These are phyloP conservation scores for Paradoxurus hermaphroditus DNA, from an alignment of 2,113 vertebrate genomes.

Conservation along the genomic window DNA sequence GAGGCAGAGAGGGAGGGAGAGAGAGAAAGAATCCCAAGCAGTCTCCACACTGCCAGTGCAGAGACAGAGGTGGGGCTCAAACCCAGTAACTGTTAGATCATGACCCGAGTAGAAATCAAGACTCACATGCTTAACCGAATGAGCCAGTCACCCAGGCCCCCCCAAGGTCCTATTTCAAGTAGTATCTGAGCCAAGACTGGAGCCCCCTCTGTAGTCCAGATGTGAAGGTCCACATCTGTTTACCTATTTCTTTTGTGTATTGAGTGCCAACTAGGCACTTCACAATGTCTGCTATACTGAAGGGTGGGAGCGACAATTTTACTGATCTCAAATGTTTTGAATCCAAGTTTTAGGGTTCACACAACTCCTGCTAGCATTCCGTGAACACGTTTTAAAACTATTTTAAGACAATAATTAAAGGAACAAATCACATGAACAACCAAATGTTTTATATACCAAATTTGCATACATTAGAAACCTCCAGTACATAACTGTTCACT, in stretches of 20 bases:
- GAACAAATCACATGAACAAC: neutral
- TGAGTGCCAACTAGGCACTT: neutral
- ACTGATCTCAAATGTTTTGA: neutral
- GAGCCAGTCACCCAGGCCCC: too few relatives aligned
- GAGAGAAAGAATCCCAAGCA: too few relatives aligned
- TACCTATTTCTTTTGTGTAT: neutral
- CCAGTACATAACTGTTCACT: neutral
- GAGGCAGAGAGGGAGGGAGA: too few relatives aligned
- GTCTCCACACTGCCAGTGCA: too few relatives aligned
- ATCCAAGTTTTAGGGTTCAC: neutral
- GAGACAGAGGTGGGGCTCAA: too few relatives aligned
- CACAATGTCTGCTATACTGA: neutral
- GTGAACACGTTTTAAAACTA: neutral
- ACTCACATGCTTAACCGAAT: too few relatives aligned
- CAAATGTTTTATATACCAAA: neutral
- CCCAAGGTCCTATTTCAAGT: neutral
- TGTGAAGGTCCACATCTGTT: neutral
- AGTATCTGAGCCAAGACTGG: neutral
- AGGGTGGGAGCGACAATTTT: neutral
- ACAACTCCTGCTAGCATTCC: neutral
- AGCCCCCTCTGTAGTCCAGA: neutral
- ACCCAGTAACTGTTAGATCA: too few relatives aligned
- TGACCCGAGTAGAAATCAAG: too few relatives aligned
- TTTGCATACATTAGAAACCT: neutral
- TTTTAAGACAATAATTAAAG: neutral